Conservation (phyloP, 2,797 vertebrate species). For the Limosa lapponica region DNA sequence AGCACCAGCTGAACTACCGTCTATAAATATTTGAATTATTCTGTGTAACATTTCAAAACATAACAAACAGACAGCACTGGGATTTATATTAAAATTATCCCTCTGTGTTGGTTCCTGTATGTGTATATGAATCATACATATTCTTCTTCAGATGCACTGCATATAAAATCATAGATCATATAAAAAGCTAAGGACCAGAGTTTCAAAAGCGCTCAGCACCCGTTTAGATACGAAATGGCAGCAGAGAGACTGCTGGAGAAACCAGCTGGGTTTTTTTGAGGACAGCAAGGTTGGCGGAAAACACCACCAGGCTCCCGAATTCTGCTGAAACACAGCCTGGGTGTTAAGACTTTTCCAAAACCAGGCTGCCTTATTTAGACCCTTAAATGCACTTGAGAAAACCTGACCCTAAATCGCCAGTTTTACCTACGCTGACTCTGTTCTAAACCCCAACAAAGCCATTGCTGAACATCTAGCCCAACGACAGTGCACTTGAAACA, state of each 20-base stretch:
- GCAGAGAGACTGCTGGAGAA: neutral
- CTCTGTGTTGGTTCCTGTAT: conserved; percentile 15
- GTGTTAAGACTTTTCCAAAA: neutral
- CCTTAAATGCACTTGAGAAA: neutral
- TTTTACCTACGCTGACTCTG: neutral
- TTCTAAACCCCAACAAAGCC: neutral
- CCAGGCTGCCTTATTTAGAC: neutral
- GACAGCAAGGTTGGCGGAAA: neutral
- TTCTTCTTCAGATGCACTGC: neutral
- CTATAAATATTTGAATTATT: conserved; percentile 63
- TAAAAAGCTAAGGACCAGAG: conserved; percentile 5
- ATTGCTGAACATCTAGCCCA: neutral
- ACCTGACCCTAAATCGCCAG: neutral
- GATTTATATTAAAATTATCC: conserved; percentile 48
- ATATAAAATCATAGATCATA: conserved; percentile 14
- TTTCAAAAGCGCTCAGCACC: neutral
- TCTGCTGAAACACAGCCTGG: neutral
- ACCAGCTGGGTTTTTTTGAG: neutral
- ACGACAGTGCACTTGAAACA: neutral
- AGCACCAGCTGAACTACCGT: conserved; percentile 49
- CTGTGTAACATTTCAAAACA: conserved; percentile 25
- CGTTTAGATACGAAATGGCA: neutral
- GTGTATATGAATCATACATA: conserved; percentile 25
- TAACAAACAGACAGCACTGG: conserved; percentile 31
- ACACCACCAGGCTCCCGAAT: neutral